These are phyloP conservation scores for Gymnocheta viridis DNA, from an alignment of 2,888 invertebrate genomes.

Conservation along the genomic window DNA sequence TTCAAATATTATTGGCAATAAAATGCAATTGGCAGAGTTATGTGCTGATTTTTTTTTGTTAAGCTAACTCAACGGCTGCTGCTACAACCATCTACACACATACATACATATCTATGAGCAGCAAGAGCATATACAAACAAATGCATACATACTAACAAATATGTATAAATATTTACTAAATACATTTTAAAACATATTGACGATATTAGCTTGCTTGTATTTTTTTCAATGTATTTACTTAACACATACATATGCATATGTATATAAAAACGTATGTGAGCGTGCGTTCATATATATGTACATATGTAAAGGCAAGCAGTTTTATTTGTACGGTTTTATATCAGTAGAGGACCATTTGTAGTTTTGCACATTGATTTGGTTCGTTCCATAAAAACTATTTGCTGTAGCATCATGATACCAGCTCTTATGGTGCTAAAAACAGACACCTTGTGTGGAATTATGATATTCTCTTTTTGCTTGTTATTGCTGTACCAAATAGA, in stretches of 20 bases:
- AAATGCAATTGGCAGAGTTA: slow-evolving; percentile 71
- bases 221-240: neutral
- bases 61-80: slow-evolving; percentile 36
- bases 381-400: slow-evolving; percentile 16
- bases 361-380: neutral
- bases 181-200: slow-evolving; percentile 56
- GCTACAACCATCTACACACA: neutral
- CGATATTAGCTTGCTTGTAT: slow-evolving; percentile 22
- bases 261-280: neutral
- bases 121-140: neutral
- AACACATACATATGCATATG: neutral
- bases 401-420: slow-evolving; percentile 52
- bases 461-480: slow-evolving; percentile 43
- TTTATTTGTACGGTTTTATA: neutral
- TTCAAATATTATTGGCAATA: slow-evolving; percentile 66
- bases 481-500: neutral
- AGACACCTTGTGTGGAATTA: slow-evolving; percentile 64
- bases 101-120: neutral
- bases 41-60: slow-evolving; percentile 49
- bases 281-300: neutral
- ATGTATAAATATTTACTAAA: slow-evolving; percentile 20
- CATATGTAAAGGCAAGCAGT: neutral
- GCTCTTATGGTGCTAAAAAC: slow-evolving; percentile 59
- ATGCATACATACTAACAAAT: neutral
- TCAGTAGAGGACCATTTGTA: slow-evolving; percentile 30